Evolutionary conservation across 2,888 invertebrate species (phyloP).

Genomic region (Bugulina stolonifera): DNA sequence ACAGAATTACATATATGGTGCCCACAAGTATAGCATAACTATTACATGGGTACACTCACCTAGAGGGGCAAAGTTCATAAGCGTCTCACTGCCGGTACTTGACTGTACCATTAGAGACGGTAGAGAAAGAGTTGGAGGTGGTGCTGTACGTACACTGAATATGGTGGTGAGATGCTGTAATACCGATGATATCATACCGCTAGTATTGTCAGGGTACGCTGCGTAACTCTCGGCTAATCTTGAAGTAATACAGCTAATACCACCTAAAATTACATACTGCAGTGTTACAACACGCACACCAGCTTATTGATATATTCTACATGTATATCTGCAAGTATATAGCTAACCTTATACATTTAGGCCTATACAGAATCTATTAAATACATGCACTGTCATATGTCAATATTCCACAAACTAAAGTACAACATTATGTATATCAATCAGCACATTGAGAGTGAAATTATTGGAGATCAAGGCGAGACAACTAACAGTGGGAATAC

Average conservation of each 20-base stretch:
- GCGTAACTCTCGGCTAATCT: slow-evolving; percentile 6
- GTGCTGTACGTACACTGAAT: neutral
- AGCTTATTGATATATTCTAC: too few relatives aligned
- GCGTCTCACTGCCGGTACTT: slow-evolving; percentile 64
- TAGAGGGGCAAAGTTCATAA: slow-evolving; percentile 83
- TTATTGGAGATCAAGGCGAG: too few relatives aligned
- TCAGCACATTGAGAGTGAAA: too few relatives aligned
- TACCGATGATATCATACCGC: slow-evolving; percentile 26
- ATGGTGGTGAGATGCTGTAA: slow-evolving; percentile 27
- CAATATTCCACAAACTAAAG: too few relatives aligned
- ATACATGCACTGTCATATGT: too few relatives aligned
- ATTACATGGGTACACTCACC: slow-evolving; percentile 58
- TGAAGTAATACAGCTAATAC: slow-evolving; percentile 3
- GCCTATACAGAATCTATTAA: too few relatives aligned
- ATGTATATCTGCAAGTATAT: too few relatives aligned
- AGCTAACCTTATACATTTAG: too few relatives aligned
- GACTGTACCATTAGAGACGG: slow-evolving; percentile 31
- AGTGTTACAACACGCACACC: too few relatives aligned
- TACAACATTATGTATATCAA: too few relatives aligned
- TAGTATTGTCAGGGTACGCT: neutral
- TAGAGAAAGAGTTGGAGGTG: neutral
- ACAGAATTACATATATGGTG: slow-evolving; percentile 4
- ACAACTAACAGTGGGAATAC: too few relatives aligned
- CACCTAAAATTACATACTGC: neutral
- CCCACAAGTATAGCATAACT: neutral